Evolutionary conservation across 2,888 invertebrate species (phyloP).

Genomic region (Meandrusa payeni): DNA sequence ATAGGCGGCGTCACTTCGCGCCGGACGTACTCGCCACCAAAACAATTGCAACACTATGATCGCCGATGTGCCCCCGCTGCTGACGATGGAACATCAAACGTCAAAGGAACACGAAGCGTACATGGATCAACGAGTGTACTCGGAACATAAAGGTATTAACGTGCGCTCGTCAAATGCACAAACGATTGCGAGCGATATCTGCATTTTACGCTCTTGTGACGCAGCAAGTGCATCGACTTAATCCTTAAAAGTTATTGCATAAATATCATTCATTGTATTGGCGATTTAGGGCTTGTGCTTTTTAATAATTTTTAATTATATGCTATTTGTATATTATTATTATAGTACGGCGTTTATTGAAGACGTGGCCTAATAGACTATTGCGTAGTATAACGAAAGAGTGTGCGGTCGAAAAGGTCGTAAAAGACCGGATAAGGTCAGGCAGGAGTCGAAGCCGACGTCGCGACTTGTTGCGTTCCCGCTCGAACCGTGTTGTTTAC

Average conservation of each 20-base stretch:
- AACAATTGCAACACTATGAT: constrained; percentile 56
- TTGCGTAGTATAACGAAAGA: constrained; percentile 28
- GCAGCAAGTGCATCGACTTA: constrained; percentile 37
- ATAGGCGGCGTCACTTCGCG: constrained; percentile 51
- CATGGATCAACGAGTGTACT: constrained; percentile 35
- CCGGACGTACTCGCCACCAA: constrained; percentile 37
- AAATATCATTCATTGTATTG: too few species aligned
- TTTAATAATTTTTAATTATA: too few species aligned
- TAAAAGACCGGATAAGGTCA: constrained; percentile 53
- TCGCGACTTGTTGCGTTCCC: constrained; percentile 64
- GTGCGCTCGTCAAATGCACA: constrained; percentile 11
- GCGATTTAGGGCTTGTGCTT: constrained; percentile 18
- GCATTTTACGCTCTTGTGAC: constrained; percentile 47
- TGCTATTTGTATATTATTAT: too few species aligned
- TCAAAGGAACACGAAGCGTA: constrained; percentile 37
- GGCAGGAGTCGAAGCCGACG: constrained; percentile 40
- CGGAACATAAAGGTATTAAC: constrained; percentile 32
- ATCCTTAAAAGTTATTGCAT: constrained; percentile 17
- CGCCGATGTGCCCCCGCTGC: constrained; percentile 56
- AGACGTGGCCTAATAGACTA: constrained; percentile 29
- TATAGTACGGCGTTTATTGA: background rate
- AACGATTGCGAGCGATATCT: constrained; percentile 28
- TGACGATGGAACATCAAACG: constrained; percentile 44
- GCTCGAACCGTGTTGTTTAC: constrained; percentile 47
- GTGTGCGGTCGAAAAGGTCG: constrained; percentile 34